Evolutionary conservation across 2,113 vertebrate species (phyloP).

Genomic region (Oreotrochilus melanogaster): DNA sequence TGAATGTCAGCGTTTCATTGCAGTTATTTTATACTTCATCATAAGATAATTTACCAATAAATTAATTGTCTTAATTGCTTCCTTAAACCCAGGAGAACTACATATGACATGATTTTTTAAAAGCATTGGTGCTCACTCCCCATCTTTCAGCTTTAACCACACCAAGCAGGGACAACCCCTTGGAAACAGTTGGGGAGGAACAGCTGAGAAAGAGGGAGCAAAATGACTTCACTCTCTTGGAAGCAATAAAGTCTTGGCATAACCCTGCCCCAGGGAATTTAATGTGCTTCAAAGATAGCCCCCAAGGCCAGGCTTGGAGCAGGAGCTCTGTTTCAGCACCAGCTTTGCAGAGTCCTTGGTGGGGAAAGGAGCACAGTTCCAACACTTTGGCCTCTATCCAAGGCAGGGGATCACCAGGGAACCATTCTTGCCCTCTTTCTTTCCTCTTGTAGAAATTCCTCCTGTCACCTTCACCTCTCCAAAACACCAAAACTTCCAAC

Average conservation of each 20-base stretch:
- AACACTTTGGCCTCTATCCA: background rate
- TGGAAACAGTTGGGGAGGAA: background rate
- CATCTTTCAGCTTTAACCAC: background rate
- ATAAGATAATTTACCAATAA: constrained; percentile 78
- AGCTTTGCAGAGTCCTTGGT: background rate
- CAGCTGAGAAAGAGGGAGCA: background rate
- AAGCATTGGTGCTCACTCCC: background rate
- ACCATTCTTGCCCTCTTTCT: background rate
- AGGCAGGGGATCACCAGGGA: background rate
- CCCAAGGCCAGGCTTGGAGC: accelerated
- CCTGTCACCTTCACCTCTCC: background rate
- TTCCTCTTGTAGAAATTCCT: background rate
- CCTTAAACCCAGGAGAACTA: constrained; percentile 25
- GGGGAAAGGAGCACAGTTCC: background rate
- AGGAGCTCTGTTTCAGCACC: background rate
- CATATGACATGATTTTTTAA: background rate
- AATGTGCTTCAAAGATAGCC: background rate
- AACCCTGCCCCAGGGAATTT: background rate
- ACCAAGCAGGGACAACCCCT: background rate
- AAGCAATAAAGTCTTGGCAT: background rate
- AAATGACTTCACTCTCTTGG: background rate
- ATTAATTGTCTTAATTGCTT: constrained; percentile 76
- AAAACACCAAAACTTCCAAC: background rate
- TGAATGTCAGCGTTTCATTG: constrained; percentile 72
- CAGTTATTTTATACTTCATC: constrained; percentile 77